phyloP scores from a whole-genome alignment of 2,888 invertebrate species.

The Lasioglossum villosulum region DNA sequence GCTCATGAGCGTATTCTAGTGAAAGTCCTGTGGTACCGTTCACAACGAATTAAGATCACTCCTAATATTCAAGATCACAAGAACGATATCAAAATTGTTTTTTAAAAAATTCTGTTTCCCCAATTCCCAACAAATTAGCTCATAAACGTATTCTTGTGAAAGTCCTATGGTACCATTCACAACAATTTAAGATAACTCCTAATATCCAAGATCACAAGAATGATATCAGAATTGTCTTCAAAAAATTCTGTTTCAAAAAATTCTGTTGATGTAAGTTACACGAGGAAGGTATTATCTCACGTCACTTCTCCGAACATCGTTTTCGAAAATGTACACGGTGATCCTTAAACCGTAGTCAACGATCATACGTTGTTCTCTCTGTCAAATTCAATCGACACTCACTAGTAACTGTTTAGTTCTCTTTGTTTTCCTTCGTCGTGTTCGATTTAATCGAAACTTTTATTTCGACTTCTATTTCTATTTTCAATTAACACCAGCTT shows the following conservation, averaged over 20 bases:
- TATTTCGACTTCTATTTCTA: neutral
- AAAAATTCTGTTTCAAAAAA: too few relatives aligned
- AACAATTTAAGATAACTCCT: too few relatives aligned
- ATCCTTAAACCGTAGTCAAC: slow-evolving; percentile 7
- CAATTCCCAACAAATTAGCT: too few relatives aligned
- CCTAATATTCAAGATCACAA: neutral
- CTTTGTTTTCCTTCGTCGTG: neutral
- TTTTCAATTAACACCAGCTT: neutral
- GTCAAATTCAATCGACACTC: neutral
- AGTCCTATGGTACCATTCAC: too few relatives aligned
- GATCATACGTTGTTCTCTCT: slow-evolving; percentile 10
- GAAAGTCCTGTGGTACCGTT: neutral
- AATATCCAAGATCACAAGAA: too few relatives aligned
- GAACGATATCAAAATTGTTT: slow-evolving; percentile 3
- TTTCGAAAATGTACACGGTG: slow-evolving; percentile 5
- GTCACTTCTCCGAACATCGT: slow-evolving; percentile 82
- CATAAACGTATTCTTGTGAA: too few relatives aligned
- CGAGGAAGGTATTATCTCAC: slow-evolving; percentile 64
- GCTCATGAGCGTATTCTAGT: neutral
- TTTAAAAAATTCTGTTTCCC: too few relatives aligned
- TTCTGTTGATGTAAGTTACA: too few relatives aligned
- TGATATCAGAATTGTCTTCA: too few relatives aligned
- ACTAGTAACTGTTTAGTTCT: too few relatives aligned
- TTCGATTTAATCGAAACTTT: neutral
- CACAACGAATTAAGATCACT: neutral